Evolutionary conservation across 2,888 invertebrate species (phyloP).

Genomic region (Pachycephus smyrnensis): DNA sequence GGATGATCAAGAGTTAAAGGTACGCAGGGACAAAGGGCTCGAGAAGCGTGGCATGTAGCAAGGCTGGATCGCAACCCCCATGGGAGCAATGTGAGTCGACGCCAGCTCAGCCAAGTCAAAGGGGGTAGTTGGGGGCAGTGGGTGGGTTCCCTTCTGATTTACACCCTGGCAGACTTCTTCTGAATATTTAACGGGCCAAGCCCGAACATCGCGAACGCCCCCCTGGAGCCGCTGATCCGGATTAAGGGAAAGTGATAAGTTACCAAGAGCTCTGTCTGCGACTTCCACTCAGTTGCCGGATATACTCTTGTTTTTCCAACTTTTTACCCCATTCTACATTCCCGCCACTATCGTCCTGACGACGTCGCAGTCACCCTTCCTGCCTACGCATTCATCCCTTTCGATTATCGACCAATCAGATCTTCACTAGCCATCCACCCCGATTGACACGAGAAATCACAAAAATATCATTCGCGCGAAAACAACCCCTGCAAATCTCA

Average conservation of each 20-base stretch:
- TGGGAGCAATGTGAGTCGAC: conserved; percentile 40
- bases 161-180: conserved; percentile 48
- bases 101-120: conserved; percentile 14
- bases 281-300: conserved; percentile 24
- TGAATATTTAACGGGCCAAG: conserved; percentile 57
- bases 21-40: background rate
- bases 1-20: background rate
- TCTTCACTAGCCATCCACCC: too few relatives aligned
- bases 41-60: background rate
- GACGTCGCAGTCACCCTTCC: too few relatives aligned
- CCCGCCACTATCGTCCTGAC: background rate
- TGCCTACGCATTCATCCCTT: too few relatives aligned
- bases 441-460: too few relatives aligned
- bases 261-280: conserved; percentile 32
- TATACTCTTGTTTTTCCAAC: conserved; percentile 22
- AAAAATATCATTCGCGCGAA: too few relatives aligned
- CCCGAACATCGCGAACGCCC: conserved; percentile 42
- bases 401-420: too few relatives aligned
- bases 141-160: conserved; percentile 47
- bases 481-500: too few relatives aligned
- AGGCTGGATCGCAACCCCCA: background rate
- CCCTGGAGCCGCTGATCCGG: conserved; percentile 48
- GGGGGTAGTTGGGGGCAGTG: conserved; percentile 26
- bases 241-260: conserved; percentile 59
- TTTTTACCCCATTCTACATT: conserved; percentile 3